Percentiles rank a stretch among this genome's conserved stretches.
These are phyloP conservation scores for Maccullochella peelii DNA, from an alignment of 2,113 vertebrate species.

Conservation along the genomic window DNA sequence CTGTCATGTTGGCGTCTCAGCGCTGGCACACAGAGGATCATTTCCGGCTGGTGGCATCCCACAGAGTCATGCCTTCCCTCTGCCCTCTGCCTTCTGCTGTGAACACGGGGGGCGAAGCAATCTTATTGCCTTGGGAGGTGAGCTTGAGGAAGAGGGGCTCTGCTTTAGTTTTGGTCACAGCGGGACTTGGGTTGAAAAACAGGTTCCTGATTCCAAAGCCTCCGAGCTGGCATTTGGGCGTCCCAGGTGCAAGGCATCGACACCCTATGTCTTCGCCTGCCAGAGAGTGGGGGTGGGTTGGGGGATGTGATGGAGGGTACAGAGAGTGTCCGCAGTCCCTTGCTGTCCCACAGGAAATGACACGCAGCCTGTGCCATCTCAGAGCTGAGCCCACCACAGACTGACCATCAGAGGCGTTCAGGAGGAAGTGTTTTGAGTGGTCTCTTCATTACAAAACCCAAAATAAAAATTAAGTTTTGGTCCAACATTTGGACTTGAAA, in stretches of 20 bases:
- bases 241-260: slow-evolving; percentile 79
- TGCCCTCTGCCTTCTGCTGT: slow-evolving; percentile 83
- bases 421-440: slow-evolving; percentile 25
- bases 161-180: slow-evolving; percentile 76
- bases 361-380: slow-evolving; percentile 55
- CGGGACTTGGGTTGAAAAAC: slow-evolving; percentile 78
- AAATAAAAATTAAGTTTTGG: slow-evolving; percentile 9
- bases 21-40: slow-evolving; percentile 75
- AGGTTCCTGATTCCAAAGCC: slow-evolving; percentile 75
- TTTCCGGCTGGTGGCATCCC: slow-evolving; percentile 77
- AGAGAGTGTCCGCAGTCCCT: slow-evolving; percentile 66
- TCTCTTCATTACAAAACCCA: slow-evolving; percentile 10
- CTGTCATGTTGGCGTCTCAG: slow-evolving; percentile 69
- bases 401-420: slow-evolving; percentile 52
- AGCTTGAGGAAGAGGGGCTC: slow-evolving; percentile 74
- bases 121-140: slow-evolving; percentile 76
- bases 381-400: slow-evolving; percentile 45
- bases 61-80: slow-evolving; percentile 74
- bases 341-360: slow-evolving; percentile 79
- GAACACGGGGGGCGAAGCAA: slow-evolving; percentile 72
- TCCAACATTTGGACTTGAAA: slow-evolving; percentile 28
- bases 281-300: slow-evolving; percentile 61
- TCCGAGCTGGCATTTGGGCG: slow-evolving; percentile 77
- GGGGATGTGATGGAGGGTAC: slow-evolving; percentile 47
- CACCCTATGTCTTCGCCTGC: slow-evolving; percentile 75